Percentiles rank a stretch among this genome's conserved stretches.
Evolutionary conservation across 2,113 vertebrate genomes (phyloP).

Genomic region (Barnardius zonarius): DNA sequence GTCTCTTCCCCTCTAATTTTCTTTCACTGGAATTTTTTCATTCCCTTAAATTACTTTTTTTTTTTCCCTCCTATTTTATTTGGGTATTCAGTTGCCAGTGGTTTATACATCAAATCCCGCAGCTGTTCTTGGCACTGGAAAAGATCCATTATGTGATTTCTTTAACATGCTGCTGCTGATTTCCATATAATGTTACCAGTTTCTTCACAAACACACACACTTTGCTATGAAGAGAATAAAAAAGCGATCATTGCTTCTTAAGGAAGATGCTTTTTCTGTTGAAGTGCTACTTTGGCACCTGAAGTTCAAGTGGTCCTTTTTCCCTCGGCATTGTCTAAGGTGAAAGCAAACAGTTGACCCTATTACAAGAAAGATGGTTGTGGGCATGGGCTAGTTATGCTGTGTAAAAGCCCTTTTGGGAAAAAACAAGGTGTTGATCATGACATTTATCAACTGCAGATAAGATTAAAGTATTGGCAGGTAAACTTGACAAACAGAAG

Average conservation of each 20-base stretch:
- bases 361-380: not conserved
- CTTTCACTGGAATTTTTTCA: not conserved
- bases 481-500: not conserved
- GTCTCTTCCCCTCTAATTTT: not conserved
- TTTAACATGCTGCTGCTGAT: not conserved
- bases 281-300: not conserved
- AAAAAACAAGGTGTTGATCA: not conserved
- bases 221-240: not conserved
- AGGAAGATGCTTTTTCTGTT: not conserved
- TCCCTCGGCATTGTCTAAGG: not conserved
- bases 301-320: not conserved
- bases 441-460: not conserved
- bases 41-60: not conserved
- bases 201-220: not conserved
- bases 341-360: not conserved
- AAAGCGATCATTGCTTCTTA: not conserved
- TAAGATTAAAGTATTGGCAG: not conserved
- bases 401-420: not conserved
- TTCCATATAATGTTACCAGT: not conserved
- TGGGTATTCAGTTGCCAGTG: not conserved
- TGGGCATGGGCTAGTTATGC: too few species aligned
- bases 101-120: not conserved
- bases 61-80: not conserved
- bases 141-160: not conserved
- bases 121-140: not conserved